phyloP scores from a whole-genome alignment of 1,140 invertebrate species.

The Antheraea pernyi region DNA sequence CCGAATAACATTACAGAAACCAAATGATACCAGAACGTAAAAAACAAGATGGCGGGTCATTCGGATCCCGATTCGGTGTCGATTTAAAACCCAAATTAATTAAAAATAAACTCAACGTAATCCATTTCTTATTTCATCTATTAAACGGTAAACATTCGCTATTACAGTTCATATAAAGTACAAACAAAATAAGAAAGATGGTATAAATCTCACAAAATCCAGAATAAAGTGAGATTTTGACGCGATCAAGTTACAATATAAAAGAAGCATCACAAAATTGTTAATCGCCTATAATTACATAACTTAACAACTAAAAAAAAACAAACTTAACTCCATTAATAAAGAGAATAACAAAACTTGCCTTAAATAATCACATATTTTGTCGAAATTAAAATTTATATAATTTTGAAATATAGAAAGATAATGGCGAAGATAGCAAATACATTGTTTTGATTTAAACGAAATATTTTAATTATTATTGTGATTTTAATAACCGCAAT shows the following conservation, averaged over 20 bases:
- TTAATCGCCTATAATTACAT: neutral
- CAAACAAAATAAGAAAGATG: neutral
- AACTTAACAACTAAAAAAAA: conserved; percentile 3
- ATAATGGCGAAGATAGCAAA: neutral
- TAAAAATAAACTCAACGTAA: too few relatives aligned
- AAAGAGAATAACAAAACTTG: neutral
- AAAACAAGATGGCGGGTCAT: neutral
- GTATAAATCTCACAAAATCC: neutral
- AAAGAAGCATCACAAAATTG: neutral
- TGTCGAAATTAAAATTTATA: neutral
- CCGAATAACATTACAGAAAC: neutral
- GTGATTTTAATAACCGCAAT: neutral
- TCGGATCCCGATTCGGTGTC: too few relatives aligned
- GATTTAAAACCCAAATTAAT: too few relatives aligned
- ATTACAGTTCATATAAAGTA: neutral
- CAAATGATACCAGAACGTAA: neutral
- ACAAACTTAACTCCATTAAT: neutral
- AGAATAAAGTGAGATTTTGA: neutral
- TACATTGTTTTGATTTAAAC: neutral
- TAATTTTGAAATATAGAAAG: neutral
- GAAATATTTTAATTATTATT: neutral
- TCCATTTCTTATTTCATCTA: too few relatives aligned
- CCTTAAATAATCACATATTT: neutral
- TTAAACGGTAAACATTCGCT: too few relatives aligned
- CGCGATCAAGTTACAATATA: neutral